These are phyloP conservation scores for Eulemur coronatus DNA, from an alignment of 2,797 vertebrate species.

Conservation along the genomic window DNA sequence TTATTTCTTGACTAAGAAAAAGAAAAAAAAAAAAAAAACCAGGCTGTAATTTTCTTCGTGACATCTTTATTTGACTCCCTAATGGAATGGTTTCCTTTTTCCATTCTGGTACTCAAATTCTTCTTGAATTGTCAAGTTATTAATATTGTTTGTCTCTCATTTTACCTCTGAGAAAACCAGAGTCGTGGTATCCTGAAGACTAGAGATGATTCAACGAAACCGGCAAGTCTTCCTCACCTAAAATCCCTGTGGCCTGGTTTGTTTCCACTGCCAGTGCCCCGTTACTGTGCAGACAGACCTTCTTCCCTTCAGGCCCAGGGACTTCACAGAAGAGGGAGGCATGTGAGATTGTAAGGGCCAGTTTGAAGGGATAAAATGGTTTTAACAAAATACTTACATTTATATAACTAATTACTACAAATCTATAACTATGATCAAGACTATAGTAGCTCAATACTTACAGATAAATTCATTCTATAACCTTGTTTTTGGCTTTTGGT, in stretches of 20 bases:
- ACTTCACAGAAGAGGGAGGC: background rate
- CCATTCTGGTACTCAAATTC: background rate
- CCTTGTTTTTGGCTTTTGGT: background rate
- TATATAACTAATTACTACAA: background rate
- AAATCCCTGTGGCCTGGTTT: background rate
- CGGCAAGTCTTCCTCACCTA: background rate
- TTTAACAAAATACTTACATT: background rate
- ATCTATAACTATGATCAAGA: background rate
- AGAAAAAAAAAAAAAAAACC: background rate
- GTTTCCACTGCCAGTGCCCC: background rate
- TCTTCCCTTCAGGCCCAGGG: background rate
- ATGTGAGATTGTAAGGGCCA: background rate
- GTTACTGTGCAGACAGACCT: background rate
- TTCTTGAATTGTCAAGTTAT: background rate
- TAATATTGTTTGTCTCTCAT: background rate
- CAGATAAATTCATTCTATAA: background rate
- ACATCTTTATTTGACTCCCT: background rate
- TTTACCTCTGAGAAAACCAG: background rate
- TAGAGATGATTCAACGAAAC: background rate
- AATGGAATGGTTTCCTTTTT: background rate
- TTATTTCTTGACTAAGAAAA: background rate
- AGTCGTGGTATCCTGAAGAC: background rate
- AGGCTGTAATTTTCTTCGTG: background rate
- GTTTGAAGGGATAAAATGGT: background rate
- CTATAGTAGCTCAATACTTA: background rate